Percentiles rank a stretch among this genome's conserved stretches.
Evolutionary conservation across 2,113 vertebrate genomes (phyloP).

Genomic region (Barnardius zonarius): DNA sequence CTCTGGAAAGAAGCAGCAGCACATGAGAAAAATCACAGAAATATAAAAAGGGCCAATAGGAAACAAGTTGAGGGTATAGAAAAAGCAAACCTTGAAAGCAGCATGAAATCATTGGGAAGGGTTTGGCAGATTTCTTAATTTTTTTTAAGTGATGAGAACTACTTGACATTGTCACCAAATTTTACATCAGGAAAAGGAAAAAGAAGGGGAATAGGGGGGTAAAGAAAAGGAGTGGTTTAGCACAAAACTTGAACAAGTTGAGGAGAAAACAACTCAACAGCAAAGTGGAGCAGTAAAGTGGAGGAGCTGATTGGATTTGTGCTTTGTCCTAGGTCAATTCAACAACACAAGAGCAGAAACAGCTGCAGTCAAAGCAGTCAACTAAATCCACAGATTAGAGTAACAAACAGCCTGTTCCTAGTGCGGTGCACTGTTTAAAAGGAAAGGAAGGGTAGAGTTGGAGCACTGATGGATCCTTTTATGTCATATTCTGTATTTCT

Average conservation of each 20-base stretch:
- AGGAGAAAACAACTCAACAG: neutral
- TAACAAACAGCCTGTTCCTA: neutral
- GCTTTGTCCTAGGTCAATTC: neutral
- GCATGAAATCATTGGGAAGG: neutral
- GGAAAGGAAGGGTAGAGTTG: neutral
- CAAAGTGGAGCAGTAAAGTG: neutral
- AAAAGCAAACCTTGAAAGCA: neutral
- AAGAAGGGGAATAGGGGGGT: neutral
- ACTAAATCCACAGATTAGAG: neutral
- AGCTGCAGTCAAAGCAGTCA: neutral
- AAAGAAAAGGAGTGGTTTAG: neutral
- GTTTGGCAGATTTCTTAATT: neutral
- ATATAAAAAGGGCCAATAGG: neutral
- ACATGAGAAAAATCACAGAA: neutral
- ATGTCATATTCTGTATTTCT: neutral
- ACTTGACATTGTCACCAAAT: neutral
- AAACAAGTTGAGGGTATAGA: neutral
- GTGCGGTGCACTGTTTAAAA: neutral
- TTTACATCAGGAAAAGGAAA: neutral
- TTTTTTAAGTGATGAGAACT: neutral
- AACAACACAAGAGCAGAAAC: neutral
- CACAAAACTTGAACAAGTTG: neutral
- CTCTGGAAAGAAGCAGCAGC: neutral
- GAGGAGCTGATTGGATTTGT: neutral
- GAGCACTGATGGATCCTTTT: neutral